Conservation (phyloP, 2,888 invertebrate genomes). For the Leptinotarsa tumamoca region DNA sequence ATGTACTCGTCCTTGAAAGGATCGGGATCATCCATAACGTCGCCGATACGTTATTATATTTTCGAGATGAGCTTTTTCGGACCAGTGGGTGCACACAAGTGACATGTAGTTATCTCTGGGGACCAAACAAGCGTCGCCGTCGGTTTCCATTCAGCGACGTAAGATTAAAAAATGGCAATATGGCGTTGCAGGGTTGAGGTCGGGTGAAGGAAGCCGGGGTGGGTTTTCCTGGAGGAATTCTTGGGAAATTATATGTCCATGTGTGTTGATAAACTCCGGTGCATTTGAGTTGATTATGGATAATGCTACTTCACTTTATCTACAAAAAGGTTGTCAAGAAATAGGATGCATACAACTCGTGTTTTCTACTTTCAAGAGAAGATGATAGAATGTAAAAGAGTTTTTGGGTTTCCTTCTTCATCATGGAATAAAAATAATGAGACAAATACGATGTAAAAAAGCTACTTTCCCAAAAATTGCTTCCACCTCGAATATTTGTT, state of each 20-base stretch:
- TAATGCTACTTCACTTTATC: no score
- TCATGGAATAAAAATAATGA: no score
- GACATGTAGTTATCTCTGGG: constrained; percentile 55
- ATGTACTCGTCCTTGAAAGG: constrained; percentile 34
- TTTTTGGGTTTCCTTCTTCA: no score
- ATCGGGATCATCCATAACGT: constrained; percentile 40
- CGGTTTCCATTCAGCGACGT: constrained; percentile 32
- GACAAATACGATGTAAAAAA: no score
- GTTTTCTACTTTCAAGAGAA: no score
- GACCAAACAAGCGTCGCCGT: constrained; percentile 49
- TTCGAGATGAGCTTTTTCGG: constrained; percentile 56
- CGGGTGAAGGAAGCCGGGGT: background rate
- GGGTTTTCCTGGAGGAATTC: background rate
- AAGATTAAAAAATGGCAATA: constrained; percentile 36
- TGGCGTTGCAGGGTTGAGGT: constrained; percentile 5
- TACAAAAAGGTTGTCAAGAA: no score
- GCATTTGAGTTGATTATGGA: background rate
- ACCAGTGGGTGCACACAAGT: constrained; percentile 55
- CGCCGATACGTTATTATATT: constrained; percentile 47
- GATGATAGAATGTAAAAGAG: no score
- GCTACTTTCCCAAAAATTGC: no score
- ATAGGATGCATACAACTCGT: no score
- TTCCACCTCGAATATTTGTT: no score
- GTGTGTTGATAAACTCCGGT: background rate
- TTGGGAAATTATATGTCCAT: background rate